Percentiles rank a stretch among this genome's conserved stretches.
These are phyloP conservation scores for Synergus japonicus DNA, from an alignment of 2,888 invertebrate genomes.

Conservation along the genomic window DNA sequence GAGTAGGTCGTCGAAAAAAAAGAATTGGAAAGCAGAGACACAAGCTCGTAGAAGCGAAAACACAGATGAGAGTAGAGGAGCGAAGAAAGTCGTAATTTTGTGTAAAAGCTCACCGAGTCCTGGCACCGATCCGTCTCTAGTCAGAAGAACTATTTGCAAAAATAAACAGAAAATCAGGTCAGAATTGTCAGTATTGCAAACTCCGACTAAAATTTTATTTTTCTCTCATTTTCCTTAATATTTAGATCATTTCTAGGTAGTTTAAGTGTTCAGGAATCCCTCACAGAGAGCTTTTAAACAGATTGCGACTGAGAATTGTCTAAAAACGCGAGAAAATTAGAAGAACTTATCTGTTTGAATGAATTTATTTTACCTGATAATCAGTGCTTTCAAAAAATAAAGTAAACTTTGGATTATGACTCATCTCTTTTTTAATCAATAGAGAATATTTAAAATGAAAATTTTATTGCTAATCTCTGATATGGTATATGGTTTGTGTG, in stretches of 20 bases:
- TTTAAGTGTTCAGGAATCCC: conserved; percentile 18
- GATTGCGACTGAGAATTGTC: conserved; percentile 25
- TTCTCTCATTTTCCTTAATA: conserved; percentile 12
- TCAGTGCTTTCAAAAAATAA: neutral
- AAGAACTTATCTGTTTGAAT: conserved; percentile 25
- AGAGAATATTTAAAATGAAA: neutral
- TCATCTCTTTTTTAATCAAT: neutral
- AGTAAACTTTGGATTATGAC: neutral
- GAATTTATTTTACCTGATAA: neutral
- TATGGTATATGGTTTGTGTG: too few species aligned
- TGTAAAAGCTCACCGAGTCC: conserved; percentile 40
- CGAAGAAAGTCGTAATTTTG: conserved; percentile 43
- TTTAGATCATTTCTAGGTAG: conserved; percentile 2
- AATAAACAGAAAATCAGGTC: conserved; percentile 35
- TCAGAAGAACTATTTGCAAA: conserved; percentile 40
- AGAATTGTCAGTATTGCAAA: conserved; percentile 26
- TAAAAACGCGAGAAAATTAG: conserved; percentile 21
- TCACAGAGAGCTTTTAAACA: conserved; percentile 32
- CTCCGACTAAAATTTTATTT: neutral
- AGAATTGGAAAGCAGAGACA: conserved; percentile 9
- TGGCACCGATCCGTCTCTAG: conserved; percentile 41
- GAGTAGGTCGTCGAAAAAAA: conserved; percentile 24
- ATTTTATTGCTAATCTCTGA: neutral
- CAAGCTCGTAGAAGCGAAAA: conserved; percentile 37
- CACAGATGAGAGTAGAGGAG: conserved; percentile 40